Conservation (phyloP, 2,113 vertebrate genomes). For the Perognathus longimembris region DNA sequence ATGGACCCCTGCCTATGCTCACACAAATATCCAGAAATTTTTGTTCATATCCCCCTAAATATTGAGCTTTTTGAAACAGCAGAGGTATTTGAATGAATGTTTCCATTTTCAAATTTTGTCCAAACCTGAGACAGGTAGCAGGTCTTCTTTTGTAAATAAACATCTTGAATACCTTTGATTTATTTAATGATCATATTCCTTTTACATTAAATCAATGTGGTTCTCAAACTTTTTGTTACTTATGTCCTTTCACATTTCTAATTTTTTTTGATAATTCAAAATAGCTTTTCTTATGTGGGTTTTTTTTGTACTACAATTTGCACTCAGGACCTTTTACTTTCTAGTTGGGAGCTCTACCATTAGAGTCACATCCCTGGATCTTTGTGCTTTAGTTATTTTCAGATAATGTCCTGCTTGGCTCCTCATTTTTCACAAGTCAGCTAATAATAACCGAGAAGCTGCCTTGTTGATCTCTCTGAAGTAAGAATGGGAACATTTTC, state of each 20-base stretch:
- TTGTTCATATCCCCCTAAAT: constrained; percentile 14
- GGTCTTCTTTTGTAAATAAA: neutral
- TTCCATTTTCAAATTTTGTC: constrained; percentile 44
- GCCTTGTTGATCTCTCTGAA: neutral
- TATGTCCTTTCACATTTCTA: neutral
- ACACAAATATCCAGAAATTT: constrained; percentile 12
- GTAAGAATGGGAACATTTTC: neutral
- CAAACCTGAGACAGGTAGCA: neutral
- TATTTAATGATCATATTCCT: neutral
- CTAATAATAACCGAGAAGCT: neutral
- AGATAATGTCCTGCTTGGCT: neutral
- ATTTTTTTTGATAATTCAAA: neutral
- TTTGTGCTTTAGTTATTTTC: no score
- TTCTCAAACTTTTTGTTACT: neutral
- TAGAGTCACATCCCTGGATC: no score
- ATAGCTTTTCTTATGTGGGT: neutral
- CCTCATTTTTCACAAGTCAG: neutral
- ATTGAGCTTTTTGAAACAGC: neutral
- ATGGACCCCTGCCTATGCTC: neutral
- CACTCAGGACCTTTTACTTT: no score
- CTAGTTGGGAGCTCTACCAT: no score
- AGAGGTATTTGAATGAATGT: neutral
- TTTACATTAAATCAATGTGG: neutral
- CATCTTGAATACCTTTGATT: constrained; percentile 1
- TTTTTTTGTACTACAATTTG: neutral